Evolutionary conservation across 2,888 invertebrate genomes (phyloP).

Genomic region (Nomada hirtipes): DNA sequence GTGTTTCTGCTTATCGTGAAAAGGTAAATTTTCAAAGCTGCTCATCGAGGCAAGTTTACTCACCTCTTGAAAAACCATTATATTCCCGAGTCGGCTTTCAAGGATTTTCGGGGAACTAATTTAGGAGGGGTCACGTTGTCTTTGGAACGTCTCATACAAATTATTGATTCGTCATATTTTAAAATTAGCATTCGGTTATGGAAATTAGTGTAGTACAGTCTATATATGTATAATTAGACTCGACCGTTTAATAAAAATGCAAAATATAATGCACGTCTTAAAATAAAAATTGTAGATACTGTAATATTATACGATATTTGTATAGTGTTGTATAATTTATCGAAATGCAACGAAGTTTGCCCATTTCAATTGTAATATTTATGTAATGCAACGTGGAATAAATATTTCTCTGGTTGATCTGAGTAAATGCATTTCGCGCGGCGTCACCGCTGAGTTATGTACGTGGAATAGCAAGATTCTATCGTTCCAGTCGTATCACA

Average conservation of each 20-base stretch:
- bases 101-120: background rate
- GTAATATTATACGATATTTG: background rate
- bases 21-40: constrained; percentile 32
- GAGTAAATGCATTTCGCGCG: constrained; percentile 24
- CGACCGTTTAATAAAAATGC: too few relatives aligned
- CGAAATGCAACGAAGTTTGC: background rate
- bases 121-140: background rate
- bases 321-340: background rate
- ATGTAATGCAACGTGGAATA: background rate
- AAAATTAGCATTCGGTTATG: too few relatives aligned
- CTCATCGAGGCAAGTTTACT: constrained; percentile 27
- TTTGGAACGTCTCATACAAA: too few relatives aligned
- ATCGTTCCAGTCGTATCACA: constrained; percentile 51
- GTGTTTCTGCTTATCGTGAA: constrained; percentile 32
- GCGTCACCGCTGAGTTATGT: constrained; percentile 15
- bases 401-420: background rate
- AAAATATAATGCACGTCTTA: too few relatives aligned
- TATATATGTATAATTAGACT: too few relatives aligned
- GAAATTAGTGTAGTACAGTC: too few relatives aligned
- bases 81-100: background rate
- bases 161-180: too few relatives aligned
- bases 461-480: constrained; percentile 33
- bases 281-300: background rate
- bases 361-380: background rate
- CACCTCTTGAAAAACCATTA: constrained; percentile 27